These are phyloP conservation scores for Procavia capensis DNA, from an alignment of 2,113 vertebrate genomes.

Conservation along the genomic window DNA sequence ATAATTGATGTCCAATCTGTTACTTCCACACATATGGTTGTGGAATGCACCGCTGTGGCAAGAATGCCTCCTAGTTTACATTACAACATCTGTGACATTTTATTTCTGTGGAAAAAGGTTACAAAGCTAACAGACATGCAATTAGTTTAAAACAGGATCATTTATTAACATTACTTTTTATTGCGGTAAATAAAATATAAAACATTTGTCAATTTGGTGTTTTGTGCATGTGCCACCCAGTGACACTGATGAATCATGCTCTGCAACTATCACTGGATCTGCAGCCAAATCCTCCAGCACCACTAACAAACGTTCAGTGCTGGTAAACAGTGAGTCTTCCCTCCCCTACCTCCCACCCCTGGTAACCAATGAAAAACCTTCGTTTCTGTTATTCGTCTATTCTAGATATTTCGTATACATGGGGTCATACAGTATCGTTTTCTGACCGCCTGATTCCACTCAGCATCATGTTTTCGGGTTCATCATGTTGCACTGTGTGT, in stretches of 20 bases:
- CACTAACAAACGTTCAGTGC: neutral
- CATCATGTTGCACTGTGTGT: neutral
- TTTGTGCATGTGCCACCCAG: neutral
- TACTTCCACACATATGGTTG: neutral
- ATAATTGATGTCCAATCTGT: neutral
- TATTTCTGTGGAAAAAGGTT: constrained; percentile 22
- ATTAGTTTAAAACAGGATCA: neutral
- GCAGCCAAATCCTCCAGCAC: neutral
- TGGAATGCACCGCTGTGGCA: neutral
- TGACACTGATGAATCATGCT: neutral
- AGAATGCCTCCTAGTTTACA: neutral
- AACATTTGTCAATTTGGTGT: neutral
- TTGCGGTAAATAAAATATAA: neutral
- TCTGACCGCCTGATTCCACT: neutral
- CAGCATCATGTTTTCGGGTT: neutral
- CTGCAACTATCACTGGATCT: neutral
- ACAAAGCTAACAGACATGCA: neutral
- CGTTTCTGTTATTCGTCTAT: neutral
- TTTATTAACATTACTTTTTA: neutral
- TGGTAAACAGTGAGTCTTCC: neutral
- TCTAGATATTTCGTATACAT: neutral
- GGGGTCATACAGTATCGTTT: neutral
- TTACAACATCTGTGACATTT: neutral
- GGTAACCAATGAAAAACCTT: neutral
- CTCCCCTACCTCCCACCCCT: neutral